Evolutionary conservation across 2,888 invertebrate genomes (phyloP).

Genomic region (Cryptus armator): DNA sequence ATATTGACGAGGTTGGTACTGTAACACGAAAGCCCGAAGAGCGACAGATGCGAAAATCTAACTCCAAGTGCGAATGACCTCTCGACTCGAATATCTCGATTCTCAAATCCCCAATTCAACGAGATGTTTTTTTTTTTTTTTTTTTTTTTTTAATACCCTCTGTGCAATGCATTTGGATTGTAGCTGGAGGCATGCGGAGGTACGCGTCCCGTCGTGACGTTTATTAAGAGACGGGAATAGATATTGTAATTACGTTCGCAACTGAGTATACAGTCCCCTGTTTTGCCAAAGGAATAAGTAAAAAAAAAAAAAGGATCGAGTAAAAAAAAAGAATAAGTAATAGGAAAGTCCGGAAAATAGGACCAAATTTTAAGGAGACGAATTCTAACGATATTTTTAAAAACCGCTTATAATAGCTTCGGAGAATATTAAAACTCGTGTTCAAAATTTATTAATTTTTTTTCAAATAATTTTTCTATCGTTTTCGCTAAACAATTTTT

Average conservation of each 20-base stretch:
- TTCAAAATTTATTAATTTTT: background rate
- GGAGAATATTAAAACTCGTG: background rate
- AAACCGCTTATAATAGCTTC: background rate
- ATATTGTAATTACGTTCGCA: slow-evolving; percentile 82
- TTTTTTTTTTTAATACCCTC: slow-evolving; percentile 23
- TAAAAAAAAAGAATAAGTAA: slow-evolving; percentile 4
- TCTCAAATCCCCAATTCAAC: slow-evolving; percentile 62
- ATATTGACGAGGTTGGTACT: background rate
- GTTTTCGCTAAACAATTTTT: background rate
- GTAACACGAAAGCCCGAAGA: background rate
- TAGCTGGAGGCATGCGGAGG: slow-evolving; percentile 27
- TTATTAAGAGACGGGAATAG: slow-evolving; percentile 77
- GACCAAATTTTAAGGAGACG: too few relatives aligned
- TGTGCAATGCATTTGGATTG: slow-evolving; percentile 12
- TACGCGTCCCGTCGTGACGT: slow-evolving; percentile 27
- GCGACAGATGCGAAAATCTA: slow-evolving; percentile 69
- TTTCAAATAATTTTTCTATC: too few relatives aligned
- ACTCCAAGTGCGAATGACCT: slow-evolving; percentile 75
- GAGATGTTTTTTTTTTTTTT: slow-evolving; percentile 34
- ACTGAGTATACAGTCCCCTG: slow-evolving; percentile 74
- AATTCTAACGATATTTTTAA: too few relatives aligned
- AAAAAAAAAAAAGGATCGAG: background rate
- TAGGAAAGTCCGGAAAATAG: too few relatives aligned
- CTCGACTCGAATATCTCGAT: slow-evolving; percentile 74
- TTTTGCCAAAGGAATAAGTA: background rate